Evolutionary conservation across 2,888 invertebrate species (phyloP).

Genomic region (Ectemnius cavifrons): DNA sequence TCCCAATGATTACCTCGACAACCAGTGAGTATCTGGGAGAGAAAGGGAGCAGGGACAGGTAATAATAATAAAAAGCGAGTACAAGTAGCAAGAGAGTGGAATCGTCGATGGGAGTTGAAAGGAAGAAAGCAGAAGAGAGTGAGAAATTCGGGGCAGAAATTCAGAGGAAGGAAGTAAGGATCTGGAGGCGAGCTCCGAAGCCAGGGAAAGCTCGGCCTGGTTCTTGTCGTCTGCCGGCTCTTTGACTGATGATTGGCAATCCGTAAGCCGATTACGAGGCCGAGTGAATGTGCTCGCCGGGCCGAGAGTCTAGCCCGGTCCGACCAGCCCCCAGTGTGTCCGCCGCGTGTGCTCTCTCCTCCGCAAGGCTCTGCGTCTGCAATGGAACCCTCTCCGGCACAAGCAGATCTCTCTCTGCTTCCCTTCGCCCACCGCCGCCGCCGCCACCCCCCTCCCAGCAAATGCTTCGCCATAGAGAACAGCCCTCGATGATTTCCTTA

Average conservation of each 20-base stretch:
- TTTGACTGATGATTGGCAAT: slow-evolving; percentile 75
- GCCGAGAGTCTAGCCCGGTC: slow-evolving; percentile 66
- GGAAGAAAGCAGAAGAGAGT: slow-evolving; percentile 5
- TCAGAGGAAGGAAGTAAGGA: slow-evolving; percentile 17
- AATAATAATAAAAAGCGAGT: not conserved
- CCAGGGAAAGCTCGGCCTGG: slow-evolving; percentile 51
- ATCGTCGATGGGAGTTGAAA: too few species aligned
- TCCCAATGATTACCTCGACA: not conserved
- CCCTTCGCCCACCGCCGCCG: not conserved
- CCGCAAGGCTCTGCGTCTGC: slow-evolving; percentile 22
- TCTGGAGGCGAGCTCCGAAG: slow-evolving; percentile 34
- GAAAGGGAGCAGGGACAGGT: not conserved
- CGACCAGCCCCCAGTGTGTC: slow-evolving; percentile 43
- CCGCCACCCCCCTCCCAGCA: slow-evolving; percentile 27
- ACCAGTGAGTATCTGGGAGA: not conserved
- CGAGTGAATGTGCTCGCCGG: slow-evolving; percentile 70
- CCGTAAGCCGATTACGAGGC: slow-evolving; percentile 75
- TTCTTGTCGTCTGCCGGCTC: slow-evolving; percentile 54
- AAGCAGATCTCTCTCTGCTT: not conserved
- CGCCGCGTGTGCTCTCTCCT: slow-evolving; percentile 40
- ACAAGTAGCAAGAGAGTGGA: slow-evolving; percentile 12
- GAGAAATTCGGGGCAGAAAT: not conserved
- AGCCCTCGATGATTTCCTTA: slow-evolving; percentile 75
- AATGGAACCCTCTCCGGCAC: not conserved
- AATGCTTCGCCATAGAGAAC: slow-evolving; percentile 47